These are phyloP conservation scores for Hyperoplus immaculatus DNA, from an alignment of 2,797 vertebrate genomes.

Conservation along the genomic window DNA sequence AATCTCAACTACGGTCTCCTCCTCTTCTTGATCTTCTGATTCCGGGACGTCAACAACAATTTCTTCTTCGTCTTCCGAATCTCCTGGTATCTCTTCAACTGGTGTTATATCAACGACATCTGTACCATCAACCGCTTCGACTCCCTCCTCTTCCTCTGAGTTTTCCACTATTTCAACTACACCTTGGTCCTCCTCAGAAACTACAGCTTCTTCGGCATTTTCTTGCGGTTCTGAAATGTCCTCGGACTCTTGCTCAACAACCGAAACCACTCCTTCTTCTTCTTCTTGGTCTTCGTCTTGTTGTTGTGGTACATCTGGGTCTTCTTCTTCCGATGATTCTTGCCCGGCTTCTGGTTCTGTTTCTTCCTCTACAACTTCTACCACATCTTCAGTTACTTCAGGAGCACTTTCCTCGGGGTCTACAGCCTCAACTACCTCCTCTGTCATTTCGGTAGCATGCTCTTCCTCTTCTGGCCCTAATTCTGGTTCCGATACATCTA, in stretches of 20 bases:
- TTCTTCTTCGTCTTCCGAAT: slow-evolving; percentile 23
- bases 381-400: slow-evolving; percentile 9
- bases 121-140: slow-evolving; percentile 11
- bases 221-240: slow-evolving; percentile 13
- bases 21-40: slow-evolving; percentile 36
- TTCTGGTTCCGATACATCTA: slow-evolving; percentile 3
- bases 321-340: slow-evolving; percentile 24
- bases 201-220: slow-evolving; percentile 5
- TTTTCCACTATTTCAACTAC: neutral
- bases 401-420: slow-evolving; percentile 8
- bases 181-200: slow-evolving; percentile 5
- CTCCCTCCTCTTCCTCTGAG: slow-evolving; percentile 1
- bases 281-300: neutral
- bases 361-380: slow-evolving; percentile 14
- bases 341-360: slow-evolving; percentile 11
- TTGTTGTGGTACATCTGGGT: slow-evolving; percentile 1
- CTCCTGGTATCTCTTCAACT: slow-evolving; percentile 1
- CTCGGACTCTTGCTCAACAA: neutral
- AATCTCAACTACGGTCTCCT: slow-evolving; percentile 18
- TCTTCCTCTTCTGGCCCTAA: neutral
- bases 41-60: slow-evolving; percentile 9
- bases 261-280: neutral
- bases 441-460: neutral
- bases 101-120: neutral
- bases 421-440: neutral